Evolutionary conservation across 1,140 invertebrate genomes (phyloP).

Genomic region (Diprion similis): DNA sequence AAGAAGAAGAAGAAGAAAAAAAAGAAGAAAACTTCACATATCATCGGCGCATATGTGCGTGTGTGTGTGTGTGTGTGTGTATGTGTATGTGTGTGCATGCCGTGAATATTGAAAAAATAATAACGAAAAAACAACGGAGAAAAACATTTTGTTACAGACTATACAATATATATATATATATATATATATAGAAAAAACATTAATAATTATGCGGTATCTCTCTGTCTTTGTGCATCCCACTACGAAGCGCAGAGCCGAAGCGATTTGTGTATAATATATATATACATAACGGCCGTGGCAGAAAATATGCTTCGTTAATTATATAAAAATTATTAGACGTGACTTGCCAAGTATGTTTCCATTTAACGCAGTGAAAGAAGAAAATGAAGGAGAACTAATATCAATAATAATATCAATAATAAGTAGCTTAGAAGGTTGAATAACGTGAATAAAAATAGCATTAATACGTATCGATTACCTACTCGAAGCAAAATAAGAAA

Average conservation of each 20-base stretch:
- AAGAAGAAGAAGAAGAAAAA: conserved; percentile 16
- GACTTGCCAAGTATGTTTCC: conserved; percentile 62
- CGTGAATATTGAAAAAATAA: not conserved
- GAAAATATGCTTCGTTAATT: conserved; percentile 54
- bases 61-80: not conserved
- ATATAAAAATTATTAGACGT: conserved; percentile 58
- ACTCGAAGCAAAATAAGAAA: conserved; percentile 40
- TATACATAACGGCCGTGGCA: too few species aligned
- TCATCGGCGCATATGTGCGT: not conserved
- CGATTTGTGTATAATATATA: too few species aligned
- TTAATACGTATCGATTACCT: conserved; percentile 34
- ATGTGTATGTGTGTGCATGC: not conserved
- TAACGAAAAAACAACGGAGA: too few species aligned
- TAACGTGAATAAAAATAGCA: not conserved
- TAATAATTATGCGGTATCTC: too few species aligned
- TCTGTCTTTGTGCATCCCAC: too few species aligned
- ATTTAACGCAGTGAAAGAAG: conserved; percentile 39
- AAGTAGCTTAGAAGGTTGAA: not conserved
- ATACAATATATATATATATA: not conserved
- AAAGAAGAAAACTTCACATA: conserved; percentile 3
- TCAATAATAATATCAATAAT: not conserved
- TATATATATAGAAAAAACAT: too few species aligned
- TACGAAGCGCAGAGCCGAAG: too few species aligned
- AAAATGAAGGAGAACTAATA: not conserved
- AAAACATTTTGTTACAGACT: not conserved